Conservation (phyloP, 1,140 invertebrate genomes). For the Philaenus spumarius region DNA sequence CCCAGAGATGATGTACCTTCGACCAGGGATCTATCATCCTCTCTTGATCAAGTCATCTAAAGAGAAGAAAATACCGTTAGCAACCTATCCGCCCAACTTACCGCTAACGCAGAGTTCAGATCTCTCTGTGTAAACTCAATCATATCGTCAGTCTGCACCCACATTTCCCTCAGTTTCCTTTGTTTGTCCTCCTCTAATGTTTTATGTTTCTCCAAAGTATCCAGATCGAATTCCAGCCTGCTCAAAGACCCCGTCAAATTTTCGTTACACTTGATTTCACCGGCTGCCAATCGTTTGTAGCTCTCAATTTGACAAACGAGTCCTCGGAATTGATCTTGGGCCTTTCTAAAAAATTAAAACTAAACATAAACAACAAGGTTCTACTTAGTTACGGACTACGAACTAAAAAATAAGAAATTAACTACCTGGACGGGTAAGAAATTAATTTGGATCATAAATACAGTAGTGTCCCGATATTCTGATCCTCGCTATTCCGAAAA, state of each 20-base stretch:
- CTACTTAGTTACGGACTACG: no score
- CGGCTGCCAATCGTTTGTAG: constrained; percentile 44
- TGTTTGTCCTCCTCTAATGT: constrained; percentile 9
- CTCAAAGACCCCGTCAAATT: constrained; percentile 51
- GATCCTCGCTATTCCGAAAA: no score
- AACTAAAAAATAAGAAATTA: no score
- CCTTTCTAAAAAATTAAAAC: constrained; percentile 37
- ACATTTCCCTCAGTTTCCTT: constrained; percentile 1
- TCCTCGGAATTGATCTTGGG: constrained; percentile 48
- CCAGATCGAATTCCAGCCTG: constrained; percentile 46
- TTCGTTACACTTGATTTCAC: constrained; percentile 60
- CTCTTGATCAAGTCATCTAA: no score
- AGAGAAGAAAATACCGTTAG: background rate
- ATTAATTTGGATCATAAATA: no score
- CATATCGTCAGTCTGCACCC: background rate
- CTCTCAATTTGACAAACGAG: constrained; percentile 47
- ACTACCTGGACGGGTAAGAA: no score
- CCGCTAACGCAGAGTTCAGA: background rate
- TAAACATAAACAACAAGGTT: no score
- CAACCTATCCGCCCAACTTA: background rate
- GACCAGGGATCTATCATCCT: no score
- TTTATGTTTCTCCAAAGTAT: background rate
- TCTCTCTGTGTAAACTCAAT: background rate
- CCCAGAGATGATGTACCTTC: no score
- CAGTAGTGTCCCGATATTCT: no score